Conservation (phyloP, 2,797 vertebrate species). For the Anguilla pacifica region DNA sequence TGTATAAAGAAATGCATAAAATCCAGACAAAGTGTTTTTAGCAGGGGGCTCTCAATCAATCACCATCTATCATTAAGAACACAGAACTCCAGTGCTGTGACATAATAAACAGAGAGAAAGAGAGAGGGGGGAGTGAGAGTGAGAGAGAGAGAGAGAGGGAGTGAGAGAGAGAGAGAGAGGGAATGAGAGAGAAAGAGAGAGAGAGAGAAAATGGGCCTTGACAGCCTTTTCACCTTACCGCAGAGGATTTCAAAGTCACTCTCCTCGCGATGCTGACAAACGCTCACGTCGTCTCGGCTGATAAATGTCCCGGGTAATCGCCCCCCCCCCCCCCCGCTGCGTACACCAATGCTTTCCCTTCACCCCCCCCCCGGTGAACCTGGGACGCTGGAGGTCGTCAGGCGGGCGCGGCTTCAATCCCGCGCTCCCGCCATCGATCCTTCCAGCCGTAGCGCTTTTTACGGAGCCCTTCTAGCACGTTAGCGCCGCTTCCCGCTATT, state of each 20-base stretch:
- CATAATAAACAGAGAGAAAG: slow-evolving; percentile 65
- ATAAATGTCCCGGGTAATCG: slow-evolving; percentile 66
- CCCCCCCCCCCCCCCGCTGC: slow-evolving; percentile 25
- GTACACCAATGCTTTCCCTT: too few relatives aligned
- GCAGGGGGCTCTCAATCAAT: slow-evolving; percentile 57
- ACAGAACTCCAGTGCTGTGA: slow-evolving; percentile 67
- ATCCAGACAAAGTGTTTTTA: not conserved
- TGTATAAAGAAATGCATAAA: slow-evolving; percentile 3
- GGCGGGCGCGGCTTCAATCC: slow-evolving; percentile 66
- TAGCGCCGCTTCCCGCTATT: slow-evolving; percentile 71
- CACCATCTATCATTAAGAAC: slow-evolving; percentile 72
- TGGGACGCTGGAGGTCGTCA: slow-evolving; percentile 59
- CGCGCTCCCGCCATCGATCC: slow-evolving; percentile 68
- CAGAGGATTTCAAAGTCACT: slow-evolving; percentile 75
- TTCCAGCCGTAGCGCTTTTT: slow-evolving; percentile 71
- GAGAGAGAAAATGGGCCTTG: slow-evolving; percentile 55
- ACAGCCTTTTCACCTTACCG: slow-evolving; percentile 74
- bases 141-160: not conserved
- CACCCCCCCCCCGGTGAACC: slow-evolving; percentile 55
- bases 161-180: slow-evolving; percentile 56
- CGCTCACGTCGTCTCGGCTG: slow-evolving; percentile 64
- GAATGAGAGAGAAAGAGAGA: slow-evolving; percentile 22
- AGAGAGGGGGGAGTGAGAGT: slow-evolving; percentile 51
- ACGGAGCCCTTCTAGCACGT: slow-evolving; percentile 62
- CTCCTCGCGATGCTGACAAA: slow-evolving; percentile 66